Conservation (phyloP, 2,888 invertebrate species). For the Hirtodrosophila confusa region DNA sequence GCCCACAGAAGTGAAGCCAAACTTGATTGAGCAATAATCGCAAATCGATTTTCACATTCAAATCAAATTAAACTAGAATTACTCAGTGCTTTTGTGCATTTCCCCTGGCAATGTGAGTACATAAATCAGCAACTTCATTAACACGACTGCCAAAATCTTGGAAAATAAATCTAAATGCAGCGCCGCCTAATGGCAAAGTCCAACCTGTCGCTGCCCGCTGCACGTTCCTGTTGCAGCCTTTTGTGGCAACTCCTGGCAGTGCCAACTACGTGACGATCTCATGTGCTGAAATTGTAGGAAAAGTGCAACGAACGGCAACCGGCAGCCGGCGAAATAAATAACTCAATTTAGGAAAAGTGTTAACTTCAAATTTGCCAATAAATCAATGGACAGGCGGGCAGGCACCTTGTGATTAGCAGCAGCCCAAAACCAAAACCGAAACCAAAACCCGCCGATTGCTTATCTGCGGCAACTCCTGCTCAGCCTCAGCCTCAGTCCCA, state of each 20-base stretch:
- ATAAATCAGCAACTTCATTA: conserved; percentile 78
- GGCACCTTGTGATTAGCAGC: conserved; percentile 69
- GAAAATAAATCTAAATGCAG: conserved; percentile 69
- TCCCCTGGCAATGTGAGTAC: conserved; percentile 34
- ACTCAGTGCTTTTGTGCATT: conserved; percentile 3
- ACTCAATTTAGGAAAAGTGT: conserved; percentile 79
- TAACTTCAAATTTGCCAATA: conserved; percentile 78
- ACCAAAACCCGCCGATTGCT: conserved; percentile 58
- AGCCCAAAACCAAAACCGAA: background rate
- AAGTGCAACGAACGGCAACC: conserved; percentile 36
- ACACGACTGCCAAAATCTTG: conserved; percentile 75
- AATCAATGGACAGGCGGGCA: conserved; percentile 64
- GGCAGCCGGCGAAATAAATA: conserved; percentile 67
- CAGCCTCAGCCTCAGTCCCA: background rate
- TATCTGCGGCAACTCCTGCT: conserved; percentile 44
- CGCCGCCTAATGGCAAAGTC: conserved; percentile 22
- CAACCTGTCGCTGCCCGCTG: conserved; percentile 5
- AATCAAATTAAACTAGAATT: conserved; percentile 35
- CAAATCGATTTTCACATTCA: conserved; percentile 56
- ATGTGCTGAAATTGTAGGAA: conserved; percentile 52
- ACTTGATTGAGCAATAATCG: background rate
- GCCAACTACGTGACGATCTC: conserved; percentile 58
- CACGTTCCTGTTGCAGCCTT: conserved; percentile 20
- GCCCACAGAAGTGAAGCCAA: too few relatives aligned
- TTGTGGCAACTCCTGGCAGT: conserved; percentile 7